phyloP scores from a whole-genome alignment of 1,140 invertebrate species.

The Asbolus verrucosus region DNA sequence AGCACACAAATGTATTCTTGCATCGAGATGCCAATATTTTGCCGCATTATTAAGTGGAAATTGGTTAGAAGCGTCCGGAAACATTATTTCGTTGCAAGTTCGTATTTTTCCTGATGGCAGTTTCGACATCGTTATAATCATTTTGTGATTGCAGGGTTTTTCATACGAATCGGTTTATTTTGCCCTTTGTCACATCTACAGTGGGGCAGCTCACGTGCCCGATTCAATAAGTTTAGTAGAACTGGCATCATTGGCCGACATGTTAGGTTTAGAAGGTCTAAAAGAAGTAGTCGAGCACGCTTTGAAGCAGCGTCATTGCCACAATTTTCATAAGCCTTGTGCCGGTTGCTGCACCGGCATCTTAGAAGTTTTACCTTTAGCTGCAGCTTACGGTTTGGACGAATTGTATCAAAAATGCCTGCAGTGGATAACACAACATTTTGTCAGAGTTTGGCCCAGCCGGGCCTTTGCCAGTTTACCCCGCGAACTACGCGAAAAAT shows the following conservation, averaged over 20 bases:
- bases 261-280: slow-evolving; percentile 88
- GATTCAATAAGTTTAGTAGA: slow-evolving; percentile 88
- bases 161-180: slow-evolving; percentile 88
- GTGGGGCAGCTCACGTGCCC: slow-evolving; percentile 86
- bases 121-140: too few relatives aligned
- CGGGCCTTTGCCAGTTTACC: slow-evolving; percentile 86
- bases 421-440: slow-evolving; percentile 87
- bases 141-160: slow-evolving; percentile 75
- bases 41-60: slow-evolving; percentile 88
- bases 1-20: slow-evolving; percentile 91
- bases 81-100: slow-evolving; percentile 75
- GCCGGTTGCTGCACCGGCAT: slow-evolving; percentile 68
- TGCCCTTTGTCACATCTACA: slow-evolving; percentile 92
- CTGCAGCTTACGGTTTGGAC: slow-evolving; percentile 86
- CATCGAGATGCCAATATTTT: slow-evolving; percentile 91
- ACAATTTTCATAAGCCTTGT: slow-evolving; percentile 87
- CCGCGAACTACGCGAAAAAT: slow-evolving; percentile 83
- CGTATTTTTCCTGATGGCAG: slow-evolving; percentile 34
- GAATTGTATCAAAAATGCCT: slow-evolving; percentile 88
- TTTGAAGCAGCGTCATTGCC: slow-evolving; percentile 89
- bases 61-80: slow-evolving; percentile 82
- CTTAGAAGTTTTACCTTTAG: slow-evolving; percentile 84
- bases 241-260: slow-evolving; percentile 86
- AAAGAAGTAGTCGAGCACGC: slow-evolving; percentile 91
- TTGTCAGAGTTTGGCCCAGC: slow-evolving; percentile 87